A percentile compares a stretch with the other conserved stretches of the same genome.
Evolutionary conservation across 2,113 vertebrate genomes (phyloP).

Genomic region (Raja brachyura): DNA sequence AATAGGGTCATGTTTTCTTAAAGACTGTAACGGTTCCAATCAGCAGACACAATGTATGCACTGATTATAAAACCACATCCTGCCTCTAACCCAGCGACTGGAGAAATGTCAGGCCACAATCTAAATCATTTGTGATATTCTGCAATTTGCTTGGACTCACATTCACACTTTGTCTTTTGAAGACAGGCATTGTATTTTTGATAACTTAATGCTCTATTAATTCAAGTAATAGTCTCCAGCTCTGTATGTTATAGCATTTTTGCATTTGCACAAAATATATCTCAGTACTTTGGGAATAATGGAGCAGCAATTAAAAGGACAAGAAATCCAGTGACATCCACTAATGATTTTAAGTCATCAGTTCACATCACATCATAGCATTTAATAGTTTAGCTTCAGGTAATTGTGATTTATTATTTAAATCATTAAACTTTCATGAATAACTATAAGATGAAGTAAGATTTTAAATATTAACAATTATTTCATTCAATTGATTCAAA

Average conservation of each 20-base stretch:
- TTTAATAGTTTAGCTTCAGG: no score
- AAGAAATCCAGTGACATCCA: no score
- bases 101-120: neutral
- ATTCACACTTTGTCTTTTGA: neutral
- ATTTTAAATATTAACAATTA: no score
- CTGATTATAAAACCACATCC: constrained; percentile 22
- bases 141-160: neutral
- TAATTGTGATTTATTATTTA: no score
- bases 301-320: no score
- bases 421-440: no score
- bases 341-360: no score
- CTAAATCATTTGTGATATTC: neutral
- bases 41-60: neutral
- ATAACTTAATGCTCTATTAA: neutral
- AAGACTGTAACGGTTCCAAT: neutral
- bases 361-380: no score
- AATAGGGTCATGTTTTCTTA: neutral
- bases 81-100: neutral
- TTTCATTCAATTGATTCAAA: no score
- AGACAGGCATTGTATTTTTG: neutral
- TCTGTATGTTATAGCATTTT: neutral
- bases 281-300: neutral
- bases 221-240: neutral
- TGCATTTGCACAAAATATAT: neutral
- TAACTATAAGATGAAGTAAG: no score